phyloP scores from a whole-genome alignment of 1,140 invertebrate genomes.

The Alviniconcha marisindica region DNA sequence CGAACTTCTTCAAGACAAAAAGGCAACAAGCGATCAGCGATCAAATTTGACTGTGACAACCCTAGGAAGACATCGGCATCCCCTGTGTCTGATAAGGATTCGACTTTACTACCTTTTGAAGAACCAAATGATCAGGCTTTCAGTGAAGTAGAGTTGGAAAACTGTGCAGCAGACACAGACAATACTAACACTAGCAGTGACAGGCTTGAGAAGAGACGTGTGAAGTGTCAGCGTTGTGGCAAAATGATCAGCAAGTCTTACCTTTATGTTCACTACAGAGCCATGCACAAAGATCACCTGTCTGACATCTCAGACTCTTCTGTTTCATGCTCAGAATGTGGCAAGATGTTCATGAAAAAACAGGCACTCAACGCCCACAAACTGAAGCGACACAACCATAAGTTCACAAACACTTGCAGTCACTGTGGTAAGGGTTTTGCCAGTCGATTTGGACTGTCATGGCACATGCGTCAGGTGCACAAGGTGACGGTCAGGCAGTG shows the following conservation, averaged over 20 bases:
- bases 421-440: slow-evolving; percentile 7
- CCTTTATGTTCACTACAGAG: not conserved
- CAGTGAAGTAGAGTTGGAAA: not conserved
- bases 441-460: not conserved
- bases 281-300: not conserved
- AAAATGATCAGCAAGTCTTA: slow-evolving; percentile 5
- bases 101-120: not conserved
- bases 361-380: slow-evolving; percentile 19
- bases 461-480: slow-evolving; percentile 31
- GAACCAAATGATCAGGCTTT: not conserved
- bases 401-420: not conserved
- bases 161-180: not conserved
- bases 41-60: too few relatives aligned
- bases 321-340: not conserved
- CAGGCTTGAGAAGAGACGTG: not conserved
- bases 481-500: slow-evolving; percentile 13
- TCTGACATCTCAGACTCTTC: not conserved
- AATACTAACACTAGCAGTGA: not conserved
- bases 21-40: too few relatives aligned
- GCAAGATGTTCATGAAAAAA: slow-evolving; percentile 10
- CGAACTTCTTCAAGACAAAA: too few relatives aligned
- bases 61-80: too few relatives aligned
- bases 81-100: not conserved
- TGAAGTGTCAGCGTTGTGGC: not conserved
- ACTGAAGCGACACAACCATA: slow-evolving; percentile 1